phyloP scores from a whole-genome alignment of 2,797 vertebrate species.

The Rhabdophis nuchalis region DNA sequence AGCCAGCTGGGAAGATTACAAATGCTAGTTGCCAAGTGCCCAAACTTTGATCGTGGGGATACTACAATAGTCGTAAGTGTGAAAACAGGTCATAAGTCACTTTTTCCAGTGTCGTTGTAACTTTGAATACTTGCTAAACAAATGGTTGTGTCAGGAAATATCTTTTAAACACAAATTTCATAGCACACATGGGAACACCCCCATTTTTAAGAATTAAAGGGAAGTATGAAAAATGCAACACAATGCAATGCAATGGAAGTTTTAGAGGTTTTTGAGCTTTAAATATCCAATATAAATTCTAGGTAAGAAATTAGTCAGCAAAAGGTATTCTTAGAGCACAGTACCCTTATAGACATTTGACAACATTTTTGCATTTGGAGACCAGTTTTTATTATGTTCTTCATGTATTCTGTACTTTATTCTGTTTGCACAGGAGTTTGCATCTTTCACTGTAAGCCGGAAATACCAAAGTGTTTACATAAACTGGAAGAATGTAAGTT shows the following conservation, averaged over 20 bases:
- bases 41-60: not conserved
- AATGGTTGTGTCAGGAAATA: slow-evolving; percentile 1
- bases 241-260: not conserved
- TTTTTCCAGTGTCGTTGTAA: not conserved
- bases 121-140: not conserved
- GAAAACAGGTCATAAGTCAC: not conserved
- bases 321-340: not conserved
- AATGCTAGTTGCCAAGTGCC: not conserved
- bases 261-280: not conserved
- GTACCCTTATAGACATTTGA: not conserved
- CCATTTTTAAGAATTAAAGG: slow-evolving; percentile 8
- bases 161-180: not conserved
- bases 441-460: slow-evolving; percentile 42
- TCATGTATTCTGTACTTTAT: slow-evolving; percentile 13
- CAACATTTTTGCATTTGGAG: slow-evolving; percentile 10
- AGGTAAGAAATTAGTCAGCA: not conserved
- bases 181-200: not conserved
- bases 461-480: slow-evolving; percentile 41
- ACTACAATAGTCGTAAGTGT: not conserved
- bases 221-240: not conserved
- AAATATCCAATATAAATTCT: not conserved
- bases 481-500: slow-evolving; percentile 23
- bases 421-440: slow-evolving; percentile 11
- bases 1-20: not conserved
- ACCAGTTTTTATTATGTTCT: not conserved